phyloP scores from a whole-genome alignment of 2,113 vertebrate species.

The Himantopus leucocephalus region DNA sequence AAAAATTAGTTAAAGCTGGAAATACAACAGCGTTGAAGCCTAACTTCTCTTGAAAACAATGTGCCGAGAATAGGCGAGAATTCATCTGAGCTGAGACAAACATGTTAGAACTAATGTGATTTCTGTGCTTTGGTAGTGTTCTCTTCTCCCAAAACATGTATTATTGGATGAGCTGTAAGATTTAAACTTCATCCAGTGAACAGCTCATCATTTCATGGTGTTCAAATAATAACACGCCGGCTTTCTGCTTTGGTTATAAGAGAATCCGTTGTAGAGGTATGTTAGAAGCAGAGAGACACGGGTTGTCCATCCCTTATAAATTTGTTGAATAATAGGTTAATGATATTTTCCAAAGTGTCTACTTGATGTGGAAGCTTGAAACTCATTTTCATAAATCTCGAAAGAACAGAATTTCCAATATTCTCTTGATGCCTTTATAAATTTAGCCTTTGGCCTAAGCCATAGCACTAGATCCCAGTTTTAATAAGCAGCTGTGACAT shows the following conservation, averaged over 20 bases:
- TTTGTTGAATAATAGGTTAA: not conserved
- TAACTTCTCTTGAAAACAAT: slow-evolving; percentile 13
- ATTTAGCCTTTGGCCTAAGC: not conserved
- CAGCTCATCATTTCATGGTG: not conserved
- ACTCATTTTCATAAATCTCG: not conserved
- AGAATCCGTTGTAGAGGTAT: not conserved
- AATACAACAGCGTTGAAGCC: not conserved
- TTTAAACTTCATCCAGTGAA: not conserved
- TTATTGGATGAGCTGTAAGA: not conserved
- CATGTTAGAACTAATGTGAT: not conserved
- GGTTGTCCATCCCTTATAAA: not conserved
- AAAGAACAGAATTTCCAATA: not conserved
- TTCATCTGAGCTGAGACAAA: slow-evolving; percentile 2
- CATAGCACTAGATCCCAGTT: not conserved
- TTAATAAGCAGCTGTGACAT: not conserved
- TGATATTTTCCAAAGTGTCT: not conserved
- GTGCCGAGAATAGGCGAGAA: slow-evolving; percentile 12
- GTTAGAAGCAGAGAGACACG: not conserved
- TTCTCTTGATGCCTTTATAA: not conserved
- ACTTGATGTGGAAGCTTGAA: not conserved
- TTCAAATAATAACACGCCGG: not conserved
- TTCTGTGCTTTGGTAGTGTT: not conserved
- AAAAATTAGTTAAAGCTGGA: slow-evolving; percentile 54
- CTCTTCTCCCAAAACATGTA: not conserved
- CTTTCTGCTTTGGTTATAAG: not conserved